Evolutionary conservation across 2,113 vertebrate species (phyloP), one percentile per base, ranked within the genome.

Genomic region (Petrocephalus zakoni): DNA sequence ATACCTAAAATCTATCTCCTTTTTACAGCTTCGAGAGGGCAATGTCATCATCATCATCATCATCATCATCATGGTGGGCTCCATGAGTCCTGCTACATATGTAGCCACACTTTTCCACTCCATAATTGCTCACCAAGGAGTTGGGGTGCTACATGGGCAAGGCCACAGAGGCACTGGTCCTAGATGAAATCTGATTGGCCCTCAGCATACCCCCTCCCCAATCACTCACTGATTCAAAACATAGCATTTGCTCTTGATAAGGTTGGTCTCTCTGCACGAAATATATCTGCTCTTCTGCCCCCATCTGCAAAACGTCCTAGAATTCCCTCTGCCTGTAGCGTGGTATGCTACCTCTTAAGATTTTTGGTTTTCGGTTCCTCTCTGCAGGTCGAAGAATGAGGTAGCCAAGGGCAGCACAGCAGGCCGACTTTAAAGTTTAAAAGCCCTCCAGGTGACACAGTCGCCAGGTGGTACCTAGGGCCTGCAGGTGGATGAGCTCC

Each of bases 371-470:
- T 75, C 5, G 37, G 68, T 75, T 75, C 29, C 34, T 75, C 29
- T 37, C 29, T 13, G 37, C 29, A 13, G 25, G 34, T 37, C 93
- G 92, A 88, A 34, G 42, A 91, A 87, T 84, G 83, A 87, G 72
- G 88, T 90, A 94, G 87, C 88, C 88, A 81, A 93, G 90, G 92
- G 91, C 89, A 89, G 22, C 88, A 89, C 4, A 87, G 88, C 90
- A 93, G 92, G 93, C 90, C 89, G 90, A 93, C 88, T 90, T 92
- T 92, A 94, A 92, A 92, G 92, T 93, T 94, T 94, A 96, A 94
- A 93, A 95, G 93, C 92, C 94, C 92, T 87, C 91, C 88, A 90
- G 92, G 90, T 93, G 94, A 94, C 93, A 94, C 88, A 25, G 61
- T 25, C n/a, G n/a, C 22, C 61, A 64, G 61, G n/a, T 64, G 61